A percentile compares a stretch with the other conserved stretches of the same genome.
Evolutionary conservation across 2,888 invertebrate genomes (phyloP).

Genomic region (Acrocyrtus sp.): DNA sequence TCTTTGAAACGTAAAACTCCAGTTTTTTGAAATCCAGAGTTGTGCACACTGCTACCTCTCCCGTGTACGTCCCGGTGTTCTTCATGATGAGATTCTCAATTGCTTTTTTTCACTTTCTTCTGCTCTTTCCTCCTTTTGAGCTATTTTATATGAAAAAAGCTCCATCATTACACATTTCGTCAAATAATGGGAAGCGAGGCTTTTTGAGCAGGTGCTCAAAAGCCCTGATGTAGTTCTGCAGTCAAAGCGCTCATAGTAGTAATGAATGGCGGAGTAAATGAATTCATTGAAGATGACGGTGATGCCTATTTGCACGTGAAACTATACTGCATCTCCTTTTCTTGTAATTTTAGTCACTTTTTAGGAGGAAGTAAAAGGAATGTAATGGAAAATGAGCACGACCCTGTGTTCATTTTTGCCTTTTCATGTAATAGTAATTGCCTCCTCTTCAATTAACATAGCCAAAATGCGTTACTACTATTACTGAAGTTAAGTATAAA

Average conservation of each 20-base stretch:
- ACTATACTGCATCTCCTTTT: background rate
- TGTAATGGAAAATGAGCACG: constrained; percentile 8
- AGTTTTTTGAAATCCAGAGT: constrained; percentile 24
- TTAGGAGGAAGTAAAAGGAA: background rate
- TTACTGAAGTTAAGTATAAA: too few species aligned
- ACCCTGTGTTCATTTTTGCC: too few species aligned
- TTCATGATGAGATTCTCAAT: background rate
- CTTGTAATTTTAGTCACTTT: background rate
- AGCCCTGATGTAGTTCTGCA: too few species aligned
- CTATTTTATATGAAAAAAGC: background rate
- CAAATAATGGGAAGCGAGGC: background rate
- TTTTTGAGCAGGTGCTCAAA: background rate
- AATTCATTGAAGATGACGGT: background rate
- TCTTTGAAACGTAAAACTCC: constrained; percentile 34
- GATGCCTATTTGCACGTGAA: background rate
- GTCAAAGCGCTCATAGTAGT: background rate
- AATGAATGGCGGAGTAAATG: background rate
- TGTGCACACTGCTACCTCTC: background rate
- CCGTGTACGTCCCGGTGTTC: background rate
- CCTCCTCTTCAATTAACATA: too few species aligned
- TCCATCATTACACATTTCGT: background rate
- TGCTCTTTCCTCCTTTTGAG: too few species aligned
- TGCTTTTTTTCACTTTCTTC: background rate
- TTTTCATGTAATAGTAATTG: too few species aligned
- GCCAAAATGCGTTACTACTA: too few species aligned